These are phyloP conservation scores for Tetraneura akinire DNA, from an alignment of 1,140 invertebrate genomes.

Conservation along the genomic window DNA sequence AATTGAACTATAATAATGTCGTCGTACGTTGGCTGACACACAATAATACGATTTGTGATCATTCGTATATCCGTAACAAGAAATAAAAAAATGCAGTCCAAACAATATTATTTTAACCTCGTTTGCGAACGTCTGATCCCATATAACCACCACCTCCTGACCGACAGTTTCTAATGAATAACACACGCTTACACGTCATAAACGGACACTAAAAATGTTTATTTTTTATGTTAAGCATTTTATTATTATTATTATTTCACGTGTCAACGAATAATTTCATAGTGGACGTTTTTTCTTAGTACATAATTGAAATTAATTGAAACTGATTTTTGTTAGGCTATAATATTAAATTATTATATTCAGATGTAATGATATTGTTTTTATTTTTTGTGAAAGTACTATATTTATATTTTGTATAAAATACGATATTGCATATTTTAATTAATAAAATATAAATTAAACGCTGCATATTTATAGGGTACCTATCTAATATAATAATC, in stretches of 20 bases:
- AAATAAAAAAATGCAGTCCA: background rate
- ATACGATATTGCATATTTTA: background rate
- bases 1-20: conserved; percentile 15
- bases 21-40: background rate
- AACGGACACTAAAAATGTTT: background rate
- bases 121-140: background rate
- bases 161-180: background rate
- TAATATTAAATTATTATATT: no score
- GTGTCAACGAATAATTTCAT: background rate
- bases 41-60: conserved; percentile 21
- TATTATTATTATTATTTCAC: background rate
- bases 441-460: no score
- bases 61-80: background rate
- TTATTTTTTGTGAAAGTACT: no score
- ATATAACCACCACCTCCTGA: no score
- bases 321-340: background rate
- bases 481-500: no score
- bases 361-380: no score
- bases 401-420: no score
- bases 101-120: conserved; percentile 15
- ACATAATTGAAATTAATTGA: background rate
- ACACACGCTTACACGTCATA: background rate
- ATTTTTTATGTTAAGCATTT: background rate
- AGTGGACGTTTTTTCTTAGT: background rate
- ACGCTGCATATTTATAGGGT: no score